Evolutionary conservation across 2,888 invertebrate genomes (phyloP), one percentile per base, ranked within the genome.

Genomic region (Drosophila helvetica): DNA sequence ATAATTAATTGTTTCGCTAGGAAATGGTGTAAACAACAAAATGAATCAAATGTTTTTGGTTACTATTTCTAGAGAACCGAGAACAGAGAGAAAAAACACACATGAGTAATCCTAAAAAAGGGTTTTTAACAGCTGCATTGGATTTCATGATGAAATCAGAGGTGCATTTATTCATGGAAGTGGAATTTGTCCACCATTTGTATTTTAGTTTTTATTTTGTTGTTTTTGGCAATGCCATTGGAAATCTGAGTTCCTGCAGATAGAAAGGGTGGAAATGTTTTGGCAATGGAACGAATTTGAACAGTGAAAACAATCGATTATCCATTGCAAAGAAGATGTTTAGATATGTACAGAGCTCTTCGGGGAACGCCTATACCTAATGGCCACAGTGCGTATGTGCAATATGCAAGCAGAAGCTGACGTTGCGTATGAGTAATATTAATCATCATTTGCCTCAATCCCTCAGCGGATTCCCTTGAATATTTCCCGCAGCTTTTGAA

Each of bases 331-430:
- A 10, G n/a, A 27, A 51, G 12, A 33, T 33, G 12, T 33, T 15
- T 30, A 30, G 30, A 30, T 10, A 1, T 10, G 0, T 30, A 10
- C 15, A 9, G 17, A 48, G 15, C 15, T 22, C 25, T 6, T 3
- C 0, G 30, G 10, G 30, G 12, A 25, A 55, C 18, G 18, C 19
- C 30, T 3, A 0, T 6, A 3, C 22, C n/a, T 27, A 1, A n/a
- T 46, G 42, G 18, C 33, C 17, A 55, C 56, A 10, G 3, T 48
- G 59, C 53, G 62, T 66, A 66, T 74, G 59, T 38, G 55, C 64
- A 64, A 72, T 63, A 54, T 51, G 43, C 45, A 27, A 2, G 27
- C 9, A 22, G 30, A 17, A 38, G 27, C 33, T 19, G 8, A 30
- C 30, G 12, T 7, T 52, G 12, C 10, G 4, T 18, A 15, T 53